Evolutionary conservation across 2,888 invertebrate species (phyloP).

Genomic region (Hetaerina titia): DNA sequence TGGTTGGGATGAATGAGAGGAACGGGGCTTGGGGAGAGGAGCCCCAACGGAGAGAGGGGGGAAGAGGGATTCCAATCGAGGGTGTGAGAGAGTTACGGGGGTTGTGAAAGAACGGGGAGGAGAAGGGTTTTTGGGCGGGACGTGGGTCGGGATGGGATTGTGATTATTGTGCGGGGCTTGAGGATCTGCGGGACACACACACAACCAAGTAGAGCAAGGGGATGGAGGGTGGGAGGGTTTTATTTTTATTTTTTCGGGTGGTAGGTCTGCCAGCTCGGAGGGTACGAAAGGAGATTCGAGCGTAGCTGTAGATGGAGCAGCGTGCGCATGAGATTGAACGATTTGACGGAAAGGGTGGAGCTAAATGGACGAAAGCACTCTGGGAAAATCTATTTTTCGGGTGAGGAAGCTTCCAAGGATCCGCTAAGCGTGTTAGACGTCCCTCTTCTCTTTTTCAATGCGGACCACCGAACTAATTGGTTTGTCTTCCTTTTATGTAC

Average conservation of each 20-base stretch:
- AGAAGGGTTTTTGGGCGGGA: neutral
- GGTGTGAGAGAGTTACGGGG: neutral
- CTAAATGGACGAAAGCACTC: slow-evolving; percentile 1
- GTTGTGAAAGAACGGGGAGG: neutral
- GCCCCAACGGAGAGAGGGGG: neutral
- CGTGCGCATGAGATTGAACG: neutral
- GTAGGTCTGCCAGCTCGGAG: neutral
- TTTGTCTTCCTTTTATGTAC: neutral
- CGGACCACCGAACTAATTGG: slow-evolving; percentile 18
- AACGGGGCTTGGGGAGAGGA: neutral
- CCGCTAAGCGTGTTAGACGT: neutral
- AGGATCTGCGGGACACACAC: neutral
- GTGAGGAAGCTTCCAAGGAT: slow-evolving; percentile 32
- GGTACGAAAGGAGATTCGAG: neutral
- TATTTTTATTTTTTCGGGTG: neutral
- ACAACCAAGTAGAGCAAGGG: neutral
- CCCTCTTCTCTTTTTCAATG: neutral
- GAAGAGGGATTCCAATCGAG: neutral
- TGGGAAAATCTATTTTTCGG: slow-evolving; percentile 30
- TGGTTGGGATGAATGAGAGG: neutral
- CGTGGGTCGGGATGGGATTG: neutral
- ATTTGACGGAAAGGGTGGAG: slow-evolving; percentile 24
- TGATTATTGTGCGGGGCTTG: neutral
- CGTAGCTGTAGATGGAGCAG: neutral
- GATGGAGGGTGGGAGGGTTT: neutral